Base-by-base conservation (phyloP, 2,888 invertebrate species). In the Exephanes ischioxanthus region DNA sequence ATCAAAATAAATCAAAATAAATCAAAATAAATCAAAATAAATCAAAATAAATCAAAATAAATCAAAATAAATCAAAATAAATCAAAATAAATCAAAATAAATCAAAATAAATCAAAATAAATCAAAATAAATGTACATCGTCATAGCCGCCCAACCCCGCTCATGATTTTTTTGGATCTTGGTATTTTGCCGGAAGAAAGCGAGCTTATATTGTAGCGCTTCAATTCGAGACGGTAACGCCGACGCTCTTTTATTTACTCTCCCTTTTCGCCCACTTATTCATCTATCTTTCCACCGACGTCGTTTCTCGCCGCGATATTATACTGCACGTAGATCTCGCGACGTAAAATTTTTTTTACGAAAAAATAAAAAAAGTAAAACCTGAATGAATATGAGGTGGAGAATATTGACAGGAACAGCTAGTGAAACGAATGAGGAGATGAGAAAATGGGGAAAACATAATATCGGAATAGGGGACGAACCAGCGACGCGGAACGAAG, bases 381-480 rank as follows among this genome's bases (percentile, higher is more conserved):
- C 1, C 7, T 0, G 22, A 6, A 22, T 55, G 19, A 55, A 55
- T 55, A 22, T 9, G n/a, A 55, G 19, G 2, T 9, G 9, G 19
- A 19, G 55, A 55, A 55, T 55, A 19, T 55, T 55, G 55, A 7
- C 19, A 19, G 55, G 55, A 55, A 55, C 22, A 55, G 41, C 9
- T 41, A 41, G 19, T 55, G 55, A 55, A 19, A 19, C 19, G 55
- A 55, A 55, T 9, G 22, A 22, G 55, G 19, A 19, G 55, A 55
- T 55, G 55, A 22, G 55, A 22, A 55, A 55, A 55, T 55, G 55
- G 55, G 55, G 9, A 55, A 51, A 22, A 55, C 11, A 41, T 55
- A 55, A 55, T 55, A 22, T 55, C 55, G 55, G 55, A 7, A 55
- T 55, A 55, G 22, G 55, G 19, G 55, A 55, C 55, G 55, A 9